A percentile compares a stretch with the other conserved stretches of the same genome.
These are phyloP conservation scores for Calypte anna DNA, from an alignment of 2,113 vertebrate species.

Conservation along the genomic window DNA sequence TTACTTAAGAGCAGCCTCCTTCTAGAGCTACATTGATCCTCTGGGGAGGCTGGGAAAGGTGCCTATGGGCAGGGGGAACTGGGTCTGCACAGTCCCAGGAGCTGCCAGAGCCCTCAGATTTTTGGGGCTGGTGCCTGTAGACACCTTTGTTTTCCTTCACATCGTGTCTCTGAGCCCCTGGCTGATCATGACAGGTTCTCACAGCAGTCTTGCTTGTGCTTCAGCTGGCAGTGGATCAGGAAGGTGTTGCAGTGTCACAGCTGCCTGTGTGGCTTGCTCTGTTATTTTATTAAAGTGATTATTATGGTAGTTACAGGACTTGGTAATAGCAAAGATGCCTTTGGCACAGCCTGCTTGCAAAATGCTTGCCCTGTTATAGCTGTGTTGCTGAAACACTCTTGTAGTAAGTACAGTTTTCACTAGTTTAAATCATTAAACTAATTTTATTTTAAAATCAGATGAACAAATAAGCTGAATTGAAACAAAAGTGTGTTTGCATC, in stretches of 20 bases:
- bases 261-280: neutral
- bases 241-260: neutral
- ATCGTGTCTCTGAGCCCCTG: neutral
- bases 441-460: neutral
- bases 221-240: neutral
- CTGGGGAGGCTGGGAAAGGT: neutral
- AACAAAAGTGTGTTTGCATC: neutral
- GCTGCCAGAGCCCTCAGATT: neutral
- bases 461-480: neutral
- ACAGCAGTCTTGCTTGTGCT: neutral
- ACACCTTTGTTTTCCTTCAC: fast-evolving
- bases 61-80: neutral
- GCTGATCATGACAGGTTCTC: neutral
- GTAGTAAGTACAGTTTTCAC: neutral
- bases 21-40: neutral
- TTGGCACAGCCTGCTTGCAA: neutral
- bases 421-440: neutral
- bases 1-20: neutral
- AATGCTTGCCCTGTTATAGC: neutral
- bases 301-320: neutral
- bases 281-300: neutral
- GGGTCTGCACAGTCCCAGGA: neutral
- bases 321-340: neutral
- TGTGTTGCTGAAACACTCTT: neutral
- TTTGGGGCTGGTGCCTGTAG: fast-evolving